Evolutionary conservation across 2,888 invertebrate species (phyloP).

Genomic region (Lasioglossum villosulum): DNA sequence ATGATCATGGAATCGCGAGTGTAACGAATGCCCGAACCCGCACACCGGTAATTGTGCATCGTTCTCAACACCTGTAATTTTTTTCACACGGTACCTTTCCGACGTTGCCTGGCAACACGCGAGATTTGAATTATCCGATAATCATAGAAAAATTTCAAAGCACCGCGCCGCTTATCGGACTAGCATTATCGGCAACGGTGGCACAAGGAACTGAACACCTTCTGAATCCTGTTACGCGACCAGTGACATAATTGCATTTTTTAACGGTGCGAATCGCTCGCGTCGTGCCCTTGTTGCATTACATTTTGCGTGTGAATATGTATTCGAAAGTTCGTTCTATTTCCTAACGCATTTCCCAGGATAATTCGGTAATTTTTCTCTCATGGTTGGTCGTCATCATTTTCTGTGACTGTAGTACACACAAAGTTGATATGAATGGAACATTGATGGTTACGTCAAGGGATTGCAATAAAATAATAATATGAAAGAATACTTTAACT

Average conservation of each 20-base stretch:
- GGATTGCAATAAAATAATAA: neutral
- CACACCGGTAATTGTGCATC: conserved; percentile 55
- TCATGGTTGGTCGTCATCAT: neutral
- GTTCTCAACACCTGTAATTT: conserved; percentile 27
- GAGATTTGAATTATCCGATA: conserved; percentile 4
- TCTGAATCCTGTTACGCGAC: neutral
- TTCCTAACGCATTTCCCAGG: neutral
- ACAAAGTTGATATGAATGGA: neutral
- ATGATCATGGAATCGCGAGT: conserved; percentile 6
- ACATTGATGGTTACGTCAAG: neutral
- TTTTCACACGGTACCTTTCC: conserved; percentile 15
- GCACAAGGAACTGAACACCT: too few species aligned
- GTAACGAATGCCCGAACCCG: conserved; percentile 34
- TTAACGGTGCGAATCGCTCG: neutral
- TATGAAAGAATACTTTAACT: neutral
- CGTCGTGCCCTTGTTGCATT: neutral
- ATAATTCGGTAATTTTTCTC: conserved; percentile 25
- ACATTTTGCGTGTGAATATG: neutral
- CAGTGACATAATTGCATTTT: conserved; percentile 27
- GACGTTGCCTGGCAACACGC: neutral
- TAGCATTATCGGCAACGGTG: neutral
- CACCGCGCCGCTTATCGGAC: neutral
- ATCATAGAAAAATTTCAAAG: conserved; percentile 7
- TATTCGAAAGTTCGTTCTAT: conserved; percentile 11
- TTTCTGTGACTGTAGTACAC: neutral